Conservation (phyloP, 2,113 vertebrate genomes). For the Alexandromys fortis region DNA sequence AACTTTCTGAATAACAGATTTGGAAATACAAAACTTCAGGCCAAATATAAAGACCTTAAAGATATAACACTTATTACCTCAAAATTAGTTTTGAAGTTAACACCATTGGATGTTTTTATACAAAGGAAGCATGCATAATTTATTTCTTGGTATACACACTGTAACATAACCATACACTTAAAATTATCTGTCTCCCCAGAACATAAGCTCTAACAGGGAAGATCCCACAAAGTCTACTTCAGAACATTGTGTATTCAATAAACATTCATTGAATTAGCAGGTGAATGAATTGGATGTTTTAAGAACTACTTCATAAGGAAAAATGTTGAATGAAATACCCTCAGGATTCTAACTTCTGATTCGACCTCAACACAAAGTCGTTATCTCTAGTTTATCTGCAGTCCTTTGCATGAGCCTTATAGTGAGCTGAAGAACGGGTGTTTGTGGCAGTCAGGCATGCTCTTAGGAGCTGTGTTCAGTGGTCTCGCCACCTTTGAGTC, state of each 20-base stretch:
- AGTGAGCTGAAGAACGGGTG: neutral
- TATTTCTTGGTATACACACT: neutral
- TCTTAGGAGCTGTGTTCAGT: neutral
- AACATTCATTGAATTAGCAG: neutral
- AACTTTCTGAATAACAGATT: neutral
- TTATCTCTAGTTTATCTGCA: neutral
- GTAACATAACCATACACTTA: neutral
- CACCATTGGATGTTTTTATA: constrained; percentile 16
- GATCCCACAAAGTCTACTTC: neutral
- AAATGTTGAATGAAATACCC: neutral
- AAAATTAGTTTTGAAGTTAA: neutral
- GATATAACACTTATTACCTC: neutral
- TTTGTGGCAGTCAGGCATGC: neutral
- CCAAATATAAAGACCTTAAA: constrained; percentile 5
- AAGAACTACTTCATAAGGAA: neutral
- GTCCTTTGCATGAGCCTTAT: neutral
- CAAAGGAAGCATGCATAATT: neutral
- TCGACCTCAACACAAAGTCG: neutral
- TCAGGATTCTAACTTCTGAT: constrained; percentile 6
- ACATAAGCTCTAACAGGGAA: neutral
- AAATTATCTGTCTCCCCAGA: constrained; percentile 25
- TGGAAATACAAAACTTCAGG: neutral
- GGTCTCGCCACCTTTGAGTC: neutral
- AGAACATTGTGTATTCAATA: neutral
- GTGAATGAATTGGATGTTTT: neutral